Conservation (phyloP, 2,797 vertebrate genomes). For the Peromyscus aztecus region DNA sequence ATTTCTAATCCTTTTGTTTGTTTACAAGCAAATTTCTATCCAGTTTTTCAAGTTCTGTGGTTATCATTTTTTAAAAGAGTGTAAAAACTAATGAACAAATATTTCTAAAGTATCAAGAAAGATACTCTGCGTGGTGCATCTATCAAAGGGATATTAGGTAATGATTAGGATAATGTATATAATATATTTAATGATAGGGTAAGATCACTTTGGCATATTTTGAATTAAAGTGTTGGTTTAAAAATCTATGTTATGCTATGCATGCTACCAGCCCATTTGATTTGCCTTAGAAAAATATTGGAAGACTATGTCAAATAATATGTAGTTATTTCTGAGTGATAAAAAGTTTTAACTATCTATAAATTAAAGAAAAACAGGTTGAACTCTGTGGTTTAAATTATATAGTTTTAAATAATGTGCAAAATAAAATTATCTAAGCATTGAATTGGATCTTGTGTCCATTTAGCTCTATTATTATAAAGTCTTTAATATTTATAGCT, state of each 20-base stretch:
- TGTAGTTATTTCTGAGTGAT: conserved; percentile 11
- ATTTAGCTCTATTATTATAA: conserved; percentile 13
- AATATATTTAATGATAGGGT: conserved; percentile 36
- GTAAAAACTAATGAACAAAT: neutral
- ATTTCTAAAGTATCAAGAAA: conserved; percentile 44
- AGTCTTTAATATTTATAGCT: neutral
- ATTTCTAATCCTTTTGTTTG: neutral
- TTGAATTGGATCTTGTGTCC: conserved; percentile 7
- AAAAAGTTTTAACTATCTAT: neutral
- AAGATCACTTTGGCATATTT: neutral
- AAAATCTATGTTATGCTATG: neutral
- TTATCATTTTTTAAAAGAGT: conserved; percentile 37
- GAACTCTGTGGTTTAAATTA: neutral
- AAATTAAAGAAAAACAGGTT: conserved; percentile 29
- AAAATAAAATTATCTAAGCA: conserved; percentile 21
- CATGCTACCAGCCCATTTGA: neutral
- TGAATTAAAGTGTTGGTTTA: neutral
- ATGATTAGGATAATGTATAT: neutral
- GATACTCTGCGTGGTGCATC: neutral
- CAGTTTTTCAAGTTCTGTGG: conserved; percentile 3
- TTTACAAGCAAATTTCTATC: neutral
- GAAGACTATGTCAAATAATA: conserved; percentile 8
- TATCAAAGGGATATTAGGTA: neutral
- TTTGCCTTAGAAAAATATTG: conserved; percentile 12
- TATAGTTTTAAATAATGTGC: neutral